These are phyloP conservation scores for Ecliptopera silaceata DNA, from an alignment of 2,888 invertebrate genomes.

Conservation along the genomic window DNA sequence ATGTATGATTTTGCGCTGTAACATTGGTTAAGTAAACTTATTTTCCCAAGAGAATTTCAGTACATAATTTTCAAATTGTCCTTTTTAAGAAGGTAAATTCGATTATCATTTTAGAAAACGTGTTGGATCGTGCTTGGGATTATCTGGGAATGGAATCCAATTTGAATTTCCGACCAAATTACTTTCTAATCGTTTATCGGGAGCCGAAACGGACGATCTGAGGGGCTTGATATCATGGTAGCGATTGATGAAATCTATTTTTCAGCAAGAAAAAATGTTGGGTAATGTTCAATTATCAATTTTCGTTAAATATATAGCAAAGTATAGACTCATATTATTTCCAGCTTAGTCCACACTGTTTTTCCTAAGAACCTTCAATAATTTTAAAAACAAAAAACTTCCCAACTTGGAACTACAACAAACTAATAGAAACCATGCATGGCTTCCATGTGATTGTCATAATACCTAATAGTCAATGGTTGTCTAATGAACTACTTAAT, in stretches of 20 bases:
- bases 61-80: not conserved
- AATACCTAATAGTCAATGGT: conserved; percentile 30
- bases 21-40: not conserved
- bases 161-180: conserved; percentile 49
- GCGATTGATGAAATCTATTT: conserved; percentile 44
- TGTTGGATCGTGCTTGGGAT: conserved; percentile 38
- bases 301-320: not conserved
- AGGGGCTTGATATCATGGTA: conserved; percentile 33
- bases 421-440: not conserved
- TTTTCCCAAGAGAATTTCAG: not conserved
- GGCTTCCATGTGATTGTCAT: conserved; percentile 7
- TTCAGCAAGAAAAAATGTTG: conserved; percentile 35
- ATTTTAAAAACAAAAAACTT: too few relatives aligned
- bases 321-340: too few relatives aligned
- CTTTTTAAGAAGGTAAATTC: conserved; percentile 9
- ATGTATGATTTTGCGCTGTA: not conserved
- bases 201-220: conserved; percentile 35
- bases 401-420: too few relatives aligned
- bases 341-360: too few relatives aligned
- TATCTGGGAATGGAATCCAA: conserved; percentile 45
- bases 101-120: conserved; percentile 27
- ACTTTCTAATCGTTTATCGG: conserved; percentile 49
- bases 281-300: conserved; percentile 13
- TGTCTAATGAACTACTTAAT: conserved; percentile 42
- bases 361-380: too few relatives aligned